phyloP scores from a whole-genome alignment of 2,888 invertebrate genomes.

The Ornithoptera alexandrae region DNA sequence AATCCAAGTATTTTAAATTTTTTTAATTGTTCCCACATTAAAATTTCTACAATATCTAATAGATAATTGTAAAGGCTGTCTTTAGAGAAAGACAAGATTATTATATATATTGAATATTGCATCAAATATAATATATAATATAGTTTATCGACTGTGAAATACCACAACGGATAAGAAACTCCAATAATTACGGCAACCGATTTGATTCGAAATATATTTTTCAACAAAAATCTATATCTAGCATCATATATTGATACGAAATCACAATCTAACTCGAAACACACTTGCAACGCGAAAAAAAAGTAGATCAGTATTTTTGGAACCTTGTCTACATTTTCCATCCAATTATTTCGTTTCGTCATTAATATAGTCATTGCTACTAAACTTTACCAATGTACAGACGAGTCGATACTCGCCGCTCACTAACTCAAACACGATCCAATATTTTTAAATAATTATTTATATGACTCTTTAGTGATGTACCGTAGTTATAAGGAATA shows the following conservation, averaged over 20 bases:
- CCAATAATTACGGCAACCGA: neutral
- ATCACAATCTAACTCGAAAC: slow-evolving; percentile 11
- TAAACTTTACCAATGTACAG: neutral
- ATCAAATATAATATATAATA: neutral
- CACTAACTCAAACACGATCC: neutral
- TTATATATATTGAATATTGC: neutral
- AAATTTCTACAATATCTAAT: neutral
- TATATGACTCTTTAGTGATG: neutral
- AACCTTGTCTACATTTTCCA: neutral
- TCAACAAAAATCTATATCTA: slow-evolving; percentile 1
- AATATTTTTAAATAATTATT: neutral
- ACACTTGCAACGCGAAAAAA: neutral
- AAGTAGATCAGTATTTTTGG: neutral
- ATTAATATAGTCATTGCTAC: neutral
- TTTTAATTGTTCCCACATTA: neutral
- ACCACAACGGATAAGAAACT: neutral
- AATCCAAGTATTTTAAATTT: slow-evolving; percentile 2
- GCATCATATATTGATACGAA: neutral
- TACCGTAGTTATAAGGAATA: too few relatives aligned
- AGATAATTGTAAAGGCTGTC: slow-evolving; percentile 5
- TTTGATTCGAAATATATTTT: slow-evolving; percentile 3
- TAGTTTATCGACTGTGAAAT: neutral
- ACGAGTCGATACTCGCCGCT: neutral
- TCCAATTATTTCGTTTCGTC: slow-evolving; percentile 7
- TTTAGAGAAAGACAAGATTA: neutral